Conservation (phyloP, 2,888 invertebrate species). For the Spialia ferax region DNA sequence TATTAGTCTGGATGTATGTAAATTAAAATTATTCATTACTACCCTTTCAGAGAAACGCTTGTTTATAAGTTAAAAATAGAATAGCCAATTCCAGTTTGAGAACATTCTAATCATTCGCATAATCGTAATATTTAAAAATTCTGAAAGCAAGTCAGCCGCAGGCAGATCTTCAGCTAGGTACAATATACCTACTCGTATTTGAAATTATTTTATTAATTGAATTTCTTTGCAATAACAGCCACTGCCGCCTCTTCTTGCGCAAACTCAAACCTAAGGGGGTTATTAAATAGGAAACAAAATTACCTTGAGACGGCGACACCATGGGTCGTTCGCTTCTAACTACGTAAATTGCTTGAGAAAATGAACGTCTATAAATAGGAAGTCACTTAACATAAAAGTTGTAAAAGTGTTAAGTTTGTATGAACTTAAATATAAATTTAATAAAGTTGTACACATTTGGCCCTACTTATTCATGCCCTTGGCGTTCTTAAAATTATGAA, state of each 20-base stretch:
- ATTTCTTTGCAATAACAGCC: neutral
- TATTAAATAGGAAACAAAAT: slow-evolving; percentile 19
- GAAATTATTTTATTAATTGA: neutral
- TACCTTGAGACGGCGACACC: slow-evolving; percentile 10
- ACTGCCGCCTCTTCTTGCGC: neutral
- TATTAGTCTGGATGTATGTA: slow-evolving; percentile 7
- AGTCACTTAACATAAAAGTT: neutral
- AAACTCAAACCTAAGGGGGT: neutral
- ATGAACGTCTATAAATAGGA: slow-evolving; percentile 17
- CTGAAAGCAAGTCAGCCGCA: too few species aligned
- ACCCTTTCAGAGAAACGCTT: neutral
- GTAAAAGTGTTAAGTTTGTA: too few species aligned
- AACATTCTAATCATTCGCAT: too few species aligned
- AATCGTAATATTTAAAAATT: too few species aligned
- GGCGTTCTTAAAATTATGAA: too few species aligned
- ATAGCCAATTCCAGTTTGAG: too few species aligned
- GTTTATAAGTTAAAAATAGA: neutral
- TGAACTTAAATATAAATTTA: too few species aligned
- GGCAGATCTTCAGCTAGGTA: too few species aligned
- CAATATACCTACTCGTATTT: too few species aligned
- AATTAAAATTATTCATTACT: neutral
- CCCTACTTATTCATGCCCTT: too few species aligned
- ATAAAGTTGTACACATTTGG: too few species aligned
- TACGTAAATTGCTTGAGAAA: slow-evolving; percentile 9
- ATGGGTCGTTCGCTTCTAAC: slow-evolving; percentile 11